These are phyloP conservation scores for Gambelia wislizenii DNA, from an alignment of 2,797 vertebrate species.

Conservation along the genomic window DNA sequence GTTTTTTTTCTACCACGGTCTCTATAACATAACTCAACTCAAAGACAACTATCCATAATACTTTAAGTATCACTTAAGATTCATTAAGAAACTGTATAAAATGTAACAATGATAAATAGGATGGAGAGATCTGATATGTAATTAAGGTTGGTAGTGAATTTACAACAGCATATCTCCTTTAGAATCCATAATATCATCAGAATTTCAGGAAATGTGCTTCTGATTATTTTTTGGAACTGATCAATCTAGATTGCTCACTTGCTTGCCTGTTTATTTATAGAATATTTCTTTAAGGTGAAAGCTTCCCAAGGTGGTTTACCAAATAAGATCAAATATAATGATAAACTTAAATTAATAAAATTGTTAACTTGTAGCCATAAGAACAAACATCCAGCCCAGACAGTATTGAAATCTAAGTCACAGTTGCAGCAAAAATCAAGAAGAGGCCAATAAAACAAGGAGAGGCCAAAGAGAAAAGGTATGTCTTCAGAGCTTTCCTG, in stretches of 20 bases:
- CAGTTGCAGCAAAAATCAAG: not conserved
- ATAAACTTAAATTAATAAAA: not conserved
- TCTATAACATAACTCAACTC: not conserved
- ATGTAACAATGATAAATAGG: not conserved
- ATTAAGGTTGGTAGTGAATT: not conserved
- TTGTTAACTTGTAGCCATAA: not conserved
- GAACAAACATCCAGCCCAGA: not conserved
- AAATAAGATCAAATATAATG: not conserved
- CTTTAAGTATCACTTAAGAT: not conserved
- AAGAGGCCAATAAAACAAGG: not conserved
- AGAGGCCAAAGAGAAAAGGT: not conserved
- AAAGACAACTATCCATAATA: not conserved
- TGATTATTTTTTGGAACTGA: not conserved
- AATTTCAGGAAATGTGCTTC: not conserved
- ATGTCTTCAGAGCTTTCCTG: not conserved
- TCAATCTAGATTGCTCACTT: not conserved
- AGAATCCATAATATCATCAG: constrained; percentile 1
- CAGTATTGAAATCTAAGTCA: not conserved
- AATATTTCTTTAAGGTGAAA: not conserved
- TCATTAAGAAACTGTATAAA: not conserved
- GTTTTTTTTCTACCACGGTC: not conserved
- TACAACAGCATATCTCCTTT: not conserved
- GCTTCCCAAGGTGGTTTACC: not conserved
- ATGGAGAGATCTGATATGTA: not conserved
- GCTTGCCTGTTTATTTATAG: not conserved